These are phyloP conservation scores for Regulus satrapa DNA, from an alignment of 2,113 vertebrate genomes.

Conservation along the genomic window DNA sequence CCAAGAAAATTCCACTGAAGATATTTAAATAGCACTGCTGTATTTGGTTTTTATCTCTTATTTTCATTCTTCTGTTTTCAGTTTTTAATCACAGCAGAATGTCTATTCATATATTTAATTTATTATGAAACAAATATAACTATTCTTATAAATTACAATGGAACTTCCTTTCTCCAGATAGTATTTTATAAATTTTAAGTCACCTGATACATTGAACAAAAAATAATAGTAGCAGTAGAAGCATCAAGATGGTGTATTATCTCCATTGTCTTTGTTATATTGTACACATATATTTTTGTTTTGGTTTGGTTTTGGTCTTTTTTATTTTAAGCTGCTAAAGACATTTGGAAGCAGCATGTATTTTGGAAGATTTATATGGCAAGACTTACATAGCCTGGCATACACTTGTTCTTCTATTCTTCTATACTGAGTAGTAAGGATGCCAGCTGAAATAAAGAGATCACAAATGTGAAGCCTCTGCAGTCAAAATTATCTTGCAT, in stretches of 20 bases:
- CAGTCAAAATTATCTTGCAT: background rate
- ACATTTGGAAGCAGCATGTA: background rate
- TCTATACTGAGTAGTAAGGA: background rate
- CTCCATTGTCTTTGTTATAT: background rate
- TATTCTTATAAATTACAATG: background rate
- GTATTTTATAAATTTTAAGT: background rate
- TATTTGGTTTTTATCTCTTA: background rate
- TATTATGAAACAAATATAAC: background rate
- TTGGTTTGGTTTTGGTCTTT: background rate
- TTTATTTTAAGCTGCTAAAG: background rate
- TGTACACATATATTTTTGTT: background rate
- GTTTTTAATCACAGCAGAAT: conserved; percentile 25
- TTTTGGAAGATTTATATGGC: background rate
- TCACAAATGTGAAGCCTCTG: background rate
- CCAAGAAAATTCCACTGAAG: conserved; percentile 45
- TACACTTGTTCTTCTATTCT: background rate
- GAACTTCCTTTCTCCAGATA: background rate
- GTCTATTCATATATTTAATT: background rate
- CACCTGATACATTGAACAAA: background rate
- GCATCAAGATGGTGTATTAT: background rate
- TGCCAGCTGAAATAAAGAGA: background rate
- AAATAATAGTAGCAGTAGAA: background rate
- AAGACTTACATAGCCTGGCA: background rate
- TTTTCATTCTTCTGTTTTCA: background rate
- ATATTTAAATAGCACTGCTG: conserved; percentile 59